Conservation (phyloP, 2,888 invertebrate genomes). For the Caenorhabditis sp. region DNA sequence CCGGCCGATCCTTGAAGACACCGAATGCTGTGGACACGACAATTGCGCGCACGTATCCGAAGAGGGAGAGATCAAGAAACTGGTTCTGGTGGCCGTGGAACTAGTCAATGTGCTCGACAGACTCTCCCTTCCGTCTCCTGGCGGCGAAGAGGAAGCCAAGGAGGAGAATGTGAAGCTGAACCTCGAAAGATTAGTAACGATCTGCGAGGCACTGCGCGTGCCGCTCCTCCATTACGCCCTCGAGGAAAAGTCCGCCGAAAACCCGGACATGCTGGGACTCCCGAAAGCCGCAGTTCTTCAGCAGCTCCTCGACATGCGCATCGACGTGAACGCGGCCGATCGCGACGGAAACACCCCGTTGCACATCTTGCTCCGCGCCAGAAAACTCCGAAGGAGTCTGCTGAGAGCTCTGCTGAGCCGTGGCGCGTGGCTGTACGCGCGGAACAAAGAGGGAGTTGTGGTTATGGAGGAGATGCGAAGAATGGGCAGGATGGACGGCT, state of each 20-base stretch:
- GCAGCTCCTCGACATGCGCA: slow-evolving; percentile 58
- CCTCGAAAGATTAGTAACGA: slow-evolving; percentile 10
- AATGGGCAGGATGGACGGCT: background rate
- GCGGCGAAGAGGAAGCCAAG: background rate
- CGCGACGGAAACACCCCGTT: slow-evolving; percentile 63
- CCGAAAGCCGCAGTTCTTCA: slow-evolving; percentile 33
- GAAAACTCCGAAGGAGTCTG: slow-evolving; percentile 49
- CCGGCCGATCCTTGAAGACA: slow-evolving; percentile 51
- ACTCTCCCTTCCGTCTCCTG: slow-evolving; percentile 29
- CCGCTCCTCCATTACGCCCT: slow-evolving; percentile 57
- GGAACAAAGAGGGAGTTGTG: slow-evolving; percentile 60
- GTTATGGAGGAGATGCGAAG: slow-evolving; percentile 53
- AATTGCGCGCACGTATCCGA: slow-evolving; percentile 27
- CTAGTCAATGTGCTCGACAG: slow-evolving; percentile 59
- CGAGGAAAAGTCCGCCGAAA: slow-evolving; percentile 19
- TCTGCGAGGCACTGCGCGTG: slow-evolving; percentile 32
- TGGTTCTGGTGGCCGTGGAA: slow-evolving; percentile 61
- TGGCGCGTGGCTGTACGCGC: slow-evolving; percentile 61
- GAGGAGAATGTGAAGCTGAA: slow-evolving; percentile 7
- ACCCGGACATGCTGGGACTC: slow-evolving; percentile 11
- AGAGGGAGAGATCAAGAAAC: slow-evolving; percentile 60
- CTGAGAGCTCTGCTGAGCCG: slow-evolving; percentile 52
- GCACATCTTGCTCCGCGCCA: slow-evolving; percentile 61
- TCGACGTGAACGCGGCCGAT: slow-evolving; percentile 55
- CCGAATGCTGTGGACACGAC: slow-evolving; percentile 44